phyloP scores from a whole-genome alignment of 2,888 invertebrate species.

The Merodon equestris region DNA sequence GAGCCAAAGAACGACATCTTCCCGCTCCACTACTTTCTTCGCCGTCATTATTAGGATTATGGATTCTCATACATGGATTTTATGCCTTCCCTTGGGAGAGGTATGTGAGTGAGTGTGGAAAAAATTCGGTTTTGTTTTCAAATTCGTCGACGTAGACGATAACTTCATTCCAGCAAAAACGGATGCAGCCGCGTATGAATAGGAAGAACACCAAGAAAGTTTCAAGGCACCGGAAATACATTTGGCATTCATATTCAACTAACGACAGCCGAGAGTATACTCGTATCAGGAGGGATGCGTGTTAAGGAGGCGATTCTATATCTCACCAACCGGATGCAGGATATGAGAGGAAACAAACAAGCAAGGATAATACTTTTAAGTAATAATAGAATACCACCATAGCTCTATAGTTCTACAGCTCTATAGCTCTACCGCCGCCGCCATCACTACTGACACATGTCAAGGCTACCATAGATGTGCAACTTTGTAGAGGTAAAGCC shows the following conservation, averaged over 20 bases:
- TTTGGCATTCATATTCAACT: slow-evolving; percentile 49
- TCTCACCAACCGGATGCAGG: slow-evolving; percentile 34
- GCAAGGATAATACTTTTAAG: slow-evolving; percentile 67
- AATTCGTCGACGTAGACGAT: slow-evolving; percentile 43
- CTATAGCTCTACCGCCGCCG: not conserved
- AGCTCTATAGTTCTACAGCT: not conserved
- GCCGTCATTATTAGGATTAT: slow-evolving; percentile 66
- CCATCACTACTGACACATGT: slow-evolving; percentile 53
- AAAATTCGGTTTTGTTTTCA: slow-evolving; percentile 30
- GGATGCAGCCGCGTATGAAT: slow-evolving; percentile 8
- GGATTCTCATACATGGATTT: slow-evolving; percentile 56
- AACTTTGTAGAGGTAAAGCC: slow-evolving; percentile 11
- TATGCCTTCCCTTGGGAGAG: slow-evolving; percentile 16
- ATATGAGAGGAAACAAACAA: slow-evolving; percentile 63
- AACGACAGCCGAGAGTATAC: not conserved
- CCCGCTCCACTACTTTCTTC: slow-evolving; percentile 45
- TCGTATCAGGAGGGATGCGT: not conserved
- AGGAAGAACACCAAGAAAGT: slow-evolving; percentile 46
- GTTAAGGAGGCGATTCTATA: not conserved
- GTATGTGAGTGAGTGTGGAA: not conserved
- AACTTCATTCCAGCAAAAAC: slow-evolving; percentile 13
- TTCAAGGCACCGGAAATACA: slow-evolving; percentile 62
- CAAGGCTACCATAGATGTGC: slow-evolving; percentile 35
- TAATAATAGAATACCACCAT: slow-evolving; percentile 57
- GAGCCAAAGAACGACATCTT: slow-evolving; percentile 57